phyloP scores from a whole-genome alignment of 2,888 invertebrate species.

The Acronicta aceris region DNA sequence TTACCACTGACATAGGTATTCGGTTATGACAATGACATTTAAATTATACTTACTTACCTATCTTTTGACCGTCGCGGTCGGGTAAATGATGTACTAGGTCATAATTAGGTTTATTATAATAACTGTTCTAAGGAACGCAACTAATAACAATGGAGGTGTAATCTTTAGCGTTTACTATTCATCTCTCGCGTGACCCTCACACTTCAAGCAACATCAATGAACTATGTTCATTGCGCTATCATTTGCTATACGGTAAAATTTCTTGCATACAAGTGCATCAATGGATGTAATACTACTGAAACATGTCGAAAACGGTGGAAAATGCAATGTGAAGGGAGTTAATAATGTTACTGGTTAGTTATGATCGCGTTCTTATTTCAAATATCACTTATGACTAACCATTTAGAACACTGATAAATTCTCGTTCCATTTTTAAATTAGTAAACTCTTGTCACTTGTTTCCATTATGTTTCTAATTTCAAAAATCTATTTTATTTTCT shows the following conservation, averaged over 20 bases:
- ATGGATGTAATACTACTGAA: constrained; percentile 23
- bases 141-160: constrained; percentile 18
- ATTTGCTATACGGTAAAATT: constrained; percentile 22
- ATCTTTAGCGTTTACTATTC: constrained; percentile 34
- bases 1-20: too few relatives aligned
- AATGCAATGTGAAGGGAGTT: background rate
- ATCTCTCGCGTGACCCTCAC: constrained; percentile 39
- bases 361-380: constrained; percentile 1
- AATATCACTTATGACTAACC: background rate
- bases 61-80: background rate
- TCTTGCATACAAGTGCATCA: constrained; percentile 35
- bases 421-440: background rate
- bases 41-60: too few relatives aligned
- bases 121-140: constrained; percentile 2
- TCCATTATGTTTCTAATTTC: constrained; percentile 3
- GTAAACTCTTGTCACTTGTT: background rate
- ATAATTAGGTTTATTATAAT: background rate
- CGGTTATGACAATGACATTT: too few relatives aligned
- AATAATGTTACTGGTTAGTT: background rate
- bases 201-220: constrained; percentile 28
- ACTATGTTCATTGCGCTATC: constrained; percentile 38
- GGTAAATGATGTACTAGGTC: background rate
- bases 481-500: constrained; percentile 5
- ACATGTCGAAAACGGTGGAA: background rate
- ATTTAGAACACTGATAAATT: too few relatives aligned